Percentiles rank a stretch among this genome's conserved stretches.
Conservation (phyloP, 1,140 invertebrate species). For the Meteorus sp. region DNA sequence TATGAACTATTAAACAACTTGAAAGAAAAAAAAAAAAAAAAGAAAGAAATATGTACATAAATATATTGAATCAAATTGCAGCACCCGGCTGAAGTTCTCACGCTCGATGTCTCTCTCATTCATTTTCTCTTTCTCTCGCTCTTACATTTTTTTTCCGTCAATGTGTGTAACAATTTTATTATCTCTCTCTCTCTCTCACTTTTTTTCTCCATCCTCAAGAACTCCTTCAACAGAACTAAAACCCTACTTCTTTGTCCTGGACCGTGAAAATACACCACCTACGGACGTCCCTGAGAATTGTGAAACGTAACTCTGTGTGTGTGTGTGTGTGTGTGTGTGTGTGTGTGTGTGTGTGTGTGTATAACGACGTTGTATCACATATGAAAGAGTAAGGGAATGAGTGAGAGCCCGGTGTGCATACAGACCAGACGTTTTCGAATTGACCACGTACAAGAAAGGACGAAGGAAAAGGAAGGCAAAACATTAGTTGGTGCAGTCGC, state of each 20-base stretch:
- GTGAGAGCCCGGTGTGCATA: slow-evolving; percentile 8
- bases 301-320: slow-evolving; percentile 5
- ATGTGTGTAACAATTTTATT: slow-evolving; percentile 3
- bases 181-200: no score
- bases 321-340: slow-evolving; percentile 18
- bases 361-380: slow-evolving; percentile 21
- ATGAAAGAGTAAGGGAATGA: slow-evolving; percentile 15
- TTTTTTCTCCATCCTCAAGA: not conserved
- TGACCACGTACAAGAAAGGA: slow-evolving; percentile 30
- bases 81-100: not conserved
- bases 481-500: slow-evolving; percentile 17
- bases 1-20: no score
- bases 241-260: slow-evolving; percentile 7
- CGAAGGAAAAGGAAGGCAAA: slow-evolving; percentile 19
- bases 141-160: no score
- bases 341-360: slow-evolving; percentile 5
- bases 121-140: no score
- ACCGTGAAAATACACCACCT: slow-evolving; percentile 12
- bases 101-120: not conserved
- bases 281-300: not conserved
- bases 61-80: not conserved
- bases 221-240: not conserved
- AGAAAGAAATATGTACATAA: no score
- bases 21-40: not conserved
- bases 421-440: slow-evolving; percentile 35